Conservation (phyloP, 2,888 invertebrate species). For the Electrophaes corylata region DNA sequence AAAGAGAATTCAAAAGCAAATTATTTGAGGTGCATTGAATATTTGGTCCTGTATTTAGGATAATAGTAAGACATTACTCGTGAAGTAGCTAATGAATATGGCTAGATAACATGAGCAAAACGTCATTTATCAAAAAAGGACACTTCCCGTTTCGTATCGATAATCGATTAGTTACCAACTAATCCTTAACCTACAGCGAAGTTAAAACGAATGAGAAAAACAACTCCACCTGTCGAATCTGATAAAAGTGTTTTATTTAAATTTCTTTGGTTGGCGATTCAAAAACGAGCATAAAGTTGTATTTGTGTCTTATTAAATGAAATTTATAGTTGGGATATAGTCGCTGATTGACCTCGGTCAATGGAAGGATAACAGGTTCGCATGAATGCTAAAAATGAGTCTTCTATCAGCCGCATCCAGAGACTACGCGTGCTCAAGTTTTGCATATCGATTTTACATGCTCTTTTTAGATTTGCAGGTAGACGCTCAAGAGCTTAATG, state of each 20-base stretch:
- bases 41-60: not conserved
- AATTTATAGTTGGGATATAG: conserved; percentile 82
- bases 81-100: conserved; percentile 11
- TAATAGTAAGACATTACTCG: not conserved
- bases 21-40: no score
- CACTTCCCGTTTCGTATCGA: conserved; percentile 69
- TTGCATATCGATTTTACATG: conserved; percentile 37
- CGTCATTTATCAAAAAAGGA: conserved; percentile 55
- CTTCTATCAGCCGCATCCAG: conserved; percentile 45
- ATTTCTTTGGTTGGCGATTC: conserved; percentile 77
- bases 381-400: conserved; percentile 68
- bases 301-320: conserved; percentile 85
- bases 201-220: conserved; percentile 71
- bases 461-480: conserved; percentile 35
- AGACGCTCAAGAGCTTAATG: conserved; percentile 18
- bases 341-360: conserved; percentile 82
- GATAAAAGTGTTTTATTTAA: conserved; percentile 84
- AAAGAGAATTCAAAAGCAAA: no score
- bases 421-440: conserved; percentile 28
- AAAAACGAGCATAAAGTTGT: conserved; percentile 76
- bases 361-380: conserved; percentile 71
- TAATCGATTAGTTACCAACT: conserved; percentile 77
- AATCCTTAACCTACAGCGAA: conserved; percentile 83
- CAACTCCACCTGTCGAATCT: conserved; percentile 82
- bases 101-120: conserved; percentile 44